Evolutionary conservation across 1,140 invertebrate genomes (phyloP).

Genomic region (Adelges cooleyi): DNA sequence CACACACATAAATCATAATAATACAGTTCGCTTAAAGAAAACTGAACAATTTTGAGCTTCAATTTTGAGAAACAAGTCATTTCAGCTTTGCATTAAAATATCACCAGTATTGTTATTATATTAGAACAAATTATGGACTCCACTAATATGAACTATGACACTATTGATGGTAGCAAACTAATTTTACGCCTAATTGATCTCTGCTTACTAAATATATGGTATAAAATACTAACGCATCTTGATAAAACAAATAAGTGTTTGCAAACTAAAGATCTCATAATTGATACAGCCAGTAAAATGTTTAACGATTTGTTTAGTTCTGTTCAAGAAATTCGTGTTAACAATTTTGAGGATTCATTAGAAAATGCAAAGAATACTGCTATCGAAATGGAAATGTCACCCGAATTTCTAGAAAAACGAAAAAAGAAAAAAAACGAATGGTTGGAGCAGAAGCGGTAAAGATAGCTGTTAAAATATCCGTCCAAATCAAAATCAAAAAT

Average conservation of each 20-base stretch:
- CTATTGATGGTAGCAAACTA: not conserved
- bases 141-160: not conserved
- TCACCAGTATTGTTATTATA: not conserved
- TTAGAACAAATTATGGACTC: not conserved
- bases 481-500: not conserved
- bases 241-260: constrained; percentile 4
- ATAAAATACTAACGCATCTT: not conserved
- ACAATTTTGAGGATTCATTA: not conserved
- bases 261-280: not conserved
- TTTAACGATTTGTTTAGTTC: not conserved
- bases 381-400: not conserved
- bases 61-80: constrained; percentile 7
- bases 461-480: not conserved
- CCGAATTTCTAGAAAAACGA: constrained; percentile 7
- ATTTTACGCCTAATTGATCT: not conserved
- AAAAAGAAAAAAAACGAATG: too few relatives aligned
- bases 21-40: too few relatives aligned
- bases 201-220: not conserved
- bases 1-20: too few relatives aligned
- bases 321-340: constrained; percentile 6
- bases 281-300: not conserved
- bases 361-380: not conserved
- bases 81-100: constrained; percentile 2
- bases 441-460: not conserved
- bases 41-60: too few relatives aligned